Evolutionary conservation across 2,797 vertebrate species (phyloP).

Genomic region (Lophius americanus): DNA sequence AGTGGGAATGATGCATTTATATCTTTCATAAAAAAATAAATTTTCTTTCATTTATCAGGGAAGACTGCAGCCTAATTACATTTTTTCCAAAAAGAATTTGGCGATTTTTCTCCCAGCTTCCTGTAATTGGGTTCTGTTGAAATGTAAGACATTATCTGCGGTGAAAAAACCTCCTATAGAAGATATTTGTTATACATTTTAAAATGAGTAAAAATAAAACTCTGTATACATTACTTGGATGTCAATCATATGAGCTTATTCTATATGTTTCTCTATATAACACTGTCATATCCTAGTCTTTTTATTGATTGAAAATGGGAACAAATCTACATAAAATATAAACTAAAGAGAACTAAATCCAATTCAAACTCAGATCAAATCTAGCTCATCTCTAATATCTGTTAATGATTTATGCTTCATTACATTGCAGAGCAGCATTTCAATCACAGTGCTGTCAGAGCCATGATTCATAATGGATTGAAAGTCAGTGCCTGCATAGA

Average conservation of each 20-base stretch:
- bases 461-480: background rate
- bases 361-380: too few species aligned
- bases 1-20: constrained; percentile 52
- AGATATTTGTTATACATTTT: too few species aligned
- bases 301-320: too few species aligned
- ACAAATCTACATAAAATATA: too few species aligned
- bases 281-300: too few species aligned
- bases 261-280: too few species aligned
- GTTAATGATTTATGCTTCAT: background rate
- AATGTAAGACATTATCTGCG: constrained; percentile 2
- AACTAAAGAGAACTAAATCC: too few species aligned
- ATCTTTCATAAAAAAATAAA: constrained; percentile 41
- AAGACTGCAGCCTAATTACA: constrained; percentile 39
- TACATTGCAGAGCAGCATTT: background rate
- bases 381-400: background rate
- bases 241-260: too few species aligned
- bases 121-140: constrained; percentile 14
- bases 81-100: constrained; percentile 37
- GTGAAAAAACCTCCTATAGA: background rate
- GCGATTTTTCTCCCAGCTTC: constrained; percentile 36
- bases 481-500: background rate
- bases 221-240: too few species aligned
- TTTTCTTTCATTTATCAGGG: constrained; percentile 48
- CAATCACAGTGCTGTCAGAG: background rate
- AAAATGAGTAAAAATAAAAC: too few species aligned